Base-by-base conservation (phyloP, 2,113 vertebrate species). In the Calidris pygmaea region DNA sequence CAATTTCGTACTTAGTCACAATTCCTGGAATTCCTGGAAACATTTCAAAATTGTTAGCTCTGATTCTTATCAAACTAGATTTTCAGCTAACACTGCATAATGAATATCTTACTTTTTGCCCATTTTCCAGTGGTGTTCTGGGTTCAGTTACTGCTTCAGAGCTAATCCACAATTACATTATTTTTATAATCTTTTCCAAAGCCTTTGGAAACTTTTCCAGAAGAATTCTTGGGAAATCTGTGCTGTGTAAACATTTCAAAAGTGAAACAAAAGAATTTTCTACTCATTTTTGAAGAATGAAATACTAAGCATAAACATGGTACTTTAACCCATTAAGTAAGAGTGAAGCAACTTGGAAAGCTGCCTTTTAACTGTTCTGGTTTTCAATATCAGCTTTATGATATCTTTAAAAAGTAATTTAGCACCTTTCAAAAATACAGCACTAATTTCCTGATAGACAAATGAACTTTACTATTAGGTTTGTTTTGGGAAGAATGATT, bases 401-500 rank as follows among this genome's bases (percentile, higher is more conserved):
- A 17, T 87, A 95, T 65, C 86, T 94, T 90, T 85, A 39, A 81
- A 90, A 95, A 82, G 59, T 89, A 94, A 92, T 93, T 81, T 87
- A 78, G 70, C 80, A 87, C 84, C 86, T 89, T 90, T 92, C 80
- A 87, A 87, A 96, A 95, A 92, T 82, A 50, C 10, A 89, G n/a
- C 76, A 37, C 84, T 92, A 30, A 92, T 96, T 95, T 96, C 83
- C 88, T 92, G 67, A 75, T 53, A 90, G 88, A 88, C 52, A 94
- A 93, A 95, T 87, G 84, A 93, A 90, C 77, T 95, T 93, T 66
- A 94, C 84, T 86, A 47, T 93, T 89, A 59, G 48, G 62, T 81
- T 95, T 93, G 92, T 78, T 97, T 94, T 85, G 93, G 95, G 74
- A 95, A 84, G 74, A 95, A 93, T 90, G 80, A 94, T 93, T 93